phyloP scores from a whole-genome alignment of 2,888 invertebrate genomes.

The Brenthis ino region DNA sequence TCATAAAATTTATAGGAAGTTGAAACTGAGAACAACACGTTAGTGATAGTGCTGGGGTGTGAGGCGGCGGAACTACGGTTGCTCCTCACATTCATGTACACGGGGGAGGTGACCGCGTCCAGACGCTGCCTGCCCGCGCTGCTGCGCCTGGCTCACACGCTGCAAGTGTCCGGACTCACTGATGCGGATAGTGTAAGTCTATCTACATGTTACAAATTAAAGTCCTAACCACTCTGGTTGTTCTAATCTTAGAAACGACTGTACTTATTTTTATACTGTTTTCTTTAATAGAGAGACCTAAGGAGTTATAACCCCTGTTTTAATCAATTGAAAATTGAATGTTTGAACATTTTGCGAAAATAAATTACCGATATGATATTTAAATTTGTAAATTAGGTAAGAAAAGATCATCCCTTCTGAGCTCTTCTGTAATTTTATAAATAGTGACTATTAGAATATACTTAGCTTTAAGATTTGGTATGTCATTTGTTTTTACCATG shows the following conservation, averaged over 20 bases:
- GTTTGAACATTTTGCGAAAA: too few species aligned
- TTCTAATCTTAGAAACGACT: too few species aligned
- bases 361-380: too few species aligned
- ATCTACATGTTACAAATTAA: not conserved
- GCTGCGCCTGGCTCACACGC: constrained; percentile 88
- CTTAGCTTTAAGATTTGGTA: too few species aligned
- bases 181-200: constrained; percentile 85
- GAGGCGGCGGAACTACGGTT: constrained; percentile 87
- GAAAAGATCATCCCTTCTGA: too few species aligned
- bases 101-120: constrained; percentile 92
- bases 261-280: too few species aligned
- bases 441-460: too few species aligned
- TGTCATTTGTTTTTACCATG: not conserved
- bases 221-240: not conserved
- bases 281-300: too few species aligned
- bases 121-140: constrained; percentile 89
- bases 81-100: constrained; percentile 93
- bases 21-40: constrained; percentile 86
- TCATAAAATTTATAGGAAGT: constrained; percentile 80
- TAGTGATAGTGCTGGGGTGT: constrained; percentile 87
- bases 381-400: too few species aligned
- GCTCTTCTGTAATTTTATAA: too few species aligned
- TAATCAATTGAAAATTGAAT: too few species aligned
- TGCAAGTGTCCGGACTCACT: constrained; percentile 92
- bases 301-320: too few species aligned